Evolutionary conservation across 92 coral and sea anemone genomes (phyloP).

Genomic region (Parazoanthus swiftii): DNA sequence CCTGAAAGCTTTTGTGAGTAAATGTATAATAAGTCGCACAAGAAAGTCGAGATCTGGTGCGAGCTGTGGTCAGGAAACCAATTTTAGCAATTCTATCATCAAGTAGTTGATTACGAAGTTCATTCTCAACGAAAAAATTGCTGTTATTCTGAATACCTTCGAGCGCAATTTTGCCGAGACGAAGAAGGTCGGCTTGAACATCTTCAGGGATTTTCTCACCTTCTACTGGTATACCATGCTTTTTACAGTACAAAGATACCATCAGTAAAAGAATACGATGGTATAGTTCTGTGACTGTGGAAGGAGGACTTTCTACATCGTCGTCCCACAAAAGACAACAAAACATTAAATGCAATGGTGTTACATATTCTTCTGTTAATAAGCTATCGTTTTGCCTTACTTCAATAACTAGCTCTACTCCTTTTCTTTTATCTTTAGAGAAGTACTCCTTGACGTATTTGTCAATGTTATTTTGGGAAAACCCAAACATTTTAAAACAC

Average conservation of each 20-base stretch:
- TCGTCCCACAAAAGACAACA: neutral
- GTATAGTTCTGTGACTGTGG: neutral
- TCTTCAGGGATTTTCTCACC: neutral
- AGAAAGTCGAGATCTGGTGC: neutral
- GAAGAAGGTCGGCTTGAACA: neutral
- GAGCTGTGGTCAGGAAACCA: neutral
- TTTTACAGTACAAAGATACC: neutral
- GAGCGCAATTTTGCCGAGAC: neutral
- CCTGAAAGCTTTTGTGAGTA: neutral
- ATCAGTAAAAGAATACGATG: neutral
- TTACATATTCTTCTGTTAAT: too few relatives aligned
- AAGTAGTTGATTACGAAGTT: neutral
- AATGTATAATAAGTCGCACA: neutral
- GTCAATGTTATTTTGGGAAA: too few relatives aligned
- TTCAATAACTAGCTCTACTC: too few relatives aligned
- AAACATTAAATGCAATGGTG: too few relatives aligned
- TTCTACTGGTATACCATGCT: neutral
- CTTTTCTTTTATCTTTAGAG: too few relatives aligned
- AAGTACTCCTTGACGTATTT: too few relatives aligned
- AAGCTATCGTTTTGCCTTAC: too few relatives aligned
- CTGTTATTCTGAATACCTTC: neutral
- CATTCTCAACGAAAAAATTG: neutral
- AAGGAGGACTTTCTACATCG: constrained; percentile 3
- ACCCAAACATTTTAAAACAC: too few relatives aligned
- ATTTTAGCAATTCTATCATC: neutral